Base-by-base conservation (phyloP, 2,113 vertebrate species). In the Acanthisitta chloris region DNA sequence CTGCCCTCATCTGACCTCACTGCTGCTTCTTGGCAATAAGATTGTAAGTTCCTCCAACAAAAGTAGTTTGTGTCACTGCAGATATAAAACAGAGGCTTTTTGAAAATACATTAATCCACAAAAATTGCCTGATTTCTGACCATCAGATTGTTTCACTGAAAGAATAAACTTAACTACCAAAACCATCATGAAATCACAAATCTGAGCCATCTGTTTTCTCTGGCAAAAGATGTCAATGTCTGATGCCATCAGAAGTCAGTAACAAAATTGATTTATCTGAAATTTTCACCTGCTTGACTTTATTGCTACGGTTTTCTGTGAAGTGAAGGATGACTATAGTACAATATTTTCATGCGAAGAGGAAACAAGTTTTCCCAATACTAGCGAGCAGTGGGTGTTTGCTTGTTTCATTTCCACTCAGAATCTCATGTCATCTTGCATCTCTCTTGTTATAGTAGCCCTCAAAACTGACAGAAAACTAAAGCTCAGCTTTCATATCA, bases 321-420 rank as follows among this genome's bases (percentile, higher is more conserved):
- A 71, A 61, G 36, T 2, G 1, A 14, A 43, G 40, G 25, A 23
- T 36, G 45, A 52, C 6, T 3, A 17, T 23, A 24, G 29, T 45
- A 54, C 29, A 76, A 59, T 0, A 1, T 90, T 92, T 73, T 66
- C 25, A 19, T 34, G 12, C 5, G 11, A 82, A 65, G 26, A 72
- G 5, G 14, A 88, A 85, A 69, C 21, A 57, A 61, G 5, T 43
- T 86, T n/a, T 77, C 45, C 49, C 45, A 36, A 12, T 51, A 38
- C 21, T 43, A 36, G 17, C 19, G 8, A 79, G 52, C 7, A 92
- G 52, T 0, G 0, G 2, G 6, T 40, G 9, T 43, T 84, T 61
- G 34, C 36, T 65, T 61, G 2, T 72, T 77, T 81, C 25, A 17
- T 2, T 78, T 86, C 33, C 38, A 26, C 17, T 33, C 49, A 70